Base-by-base conservation (phyloP, 1,140 invertebrate genomes). In the Sitobion miscanthi region DNA sequence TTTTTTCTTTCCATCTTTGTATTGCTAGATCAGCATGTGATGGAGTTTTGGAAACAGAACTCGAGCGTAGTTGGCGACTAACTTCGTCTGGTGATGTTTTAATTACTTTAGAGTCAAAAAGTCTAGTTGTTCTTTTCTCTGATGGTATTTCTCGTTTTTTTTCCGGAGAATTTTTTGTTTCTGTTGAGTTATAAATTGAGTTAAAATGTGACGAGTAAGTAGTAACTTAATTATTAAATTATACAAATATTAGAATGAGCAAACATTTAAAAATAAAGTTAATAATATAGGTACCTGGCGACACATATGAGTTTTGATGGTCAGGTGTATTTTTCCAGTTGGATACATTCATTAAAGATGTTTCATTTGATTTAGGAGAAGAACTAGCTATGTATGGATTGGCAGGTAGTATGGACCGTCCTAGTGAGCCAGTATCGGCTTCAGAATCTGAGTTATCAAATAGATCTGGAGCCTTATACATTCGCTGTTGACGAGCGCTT, bases 171-270 rank as follows among this genome's bases (percentile, higher is more conserved):
- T 94, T 94, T 69, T 94, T 95, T 47, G 85, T 45, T 85, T 86
- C 90, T 90, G 94, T 94, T 21, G 94, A 96, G 94, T 5, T 97
- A 97, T 23, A n/a, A 6, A 47, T 93, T 21, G 94, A 96, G 94
- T 45, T 90, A 25, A 25, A 9, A 57, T 57, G 0, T 6, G 17
- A 47, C 17, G 4, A 14, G 38, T 85, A 9, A 8, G 8, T 25
- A 85, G 35, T 87, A 14, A 49, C 49, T 35, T 0, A 89, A 38
- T 38, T 1, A 25, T 89, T 21, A 7, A 54, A 38, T 3, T 23
- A 57, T 57, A 0, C 57, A 52, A 35, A 52, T 49, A n/a, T 49
- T n/a, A 23, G 11, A 83, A 45, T 30, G 25, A 86, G 45, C 77
- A 83, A 2, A 42, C 7, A 83, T 83, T 83, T 45, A 30, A 47